Evolutionary conservation across 2,888 invertebrate genomes (phyloP).

Genomic region (Acrobasis suavella): DNA sequence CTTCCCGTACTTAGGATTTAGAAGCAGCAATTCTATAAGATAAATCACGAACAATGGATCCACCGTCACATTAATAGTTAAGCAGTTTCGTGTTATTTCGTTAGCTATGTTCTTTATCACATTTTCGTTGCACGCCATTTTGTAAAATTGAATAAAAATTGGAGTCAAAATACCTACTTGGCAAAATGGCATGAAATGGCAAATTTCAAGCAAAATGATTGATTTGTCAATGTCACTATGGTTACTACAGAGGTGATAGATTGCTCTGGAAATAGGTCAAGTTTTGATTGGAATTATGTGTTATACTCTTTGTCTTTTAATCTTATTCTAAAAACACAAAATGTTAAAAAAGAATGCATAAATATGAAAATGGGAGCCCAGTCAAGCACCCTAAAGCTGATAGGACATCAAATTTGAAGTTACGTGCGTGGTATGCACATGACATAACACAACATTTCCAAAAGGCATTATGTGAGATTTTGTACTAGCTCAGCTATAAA

Average conservation of each 20-base stretch:
- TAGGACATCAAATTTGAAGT: too few relatives aligned
- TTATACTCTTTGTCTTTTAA: too few relatives aligned
- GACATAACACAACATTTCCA: too few relatives aligned
- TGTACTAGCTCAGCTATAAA: too few relatives aligned
- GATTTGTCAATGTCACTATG: slow-evolving; percentile 29
- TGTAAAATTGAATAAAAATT: slow-evolving; percentile 26
- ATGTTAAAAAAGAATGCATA: too few relatives aligned
- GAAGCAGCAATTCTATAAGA: slow-evolving; percentile 74
- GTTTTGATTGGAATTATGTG: background rate
- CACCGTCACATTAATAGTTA: slow-evolving; percentile 59
- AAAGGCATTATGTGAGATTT: too few relatives aligned
- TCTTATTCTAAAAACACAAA: too few relatives aligned
- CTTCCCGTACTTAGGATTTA: slow-evolving; percentile 82
- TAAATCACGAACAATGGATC: slow-evolving; percentile 79
- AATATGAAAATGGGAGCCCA: too few relatives aligned
- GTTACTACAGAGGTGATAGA: slow-evolving; percentile 3
- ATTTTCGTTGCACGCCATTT: slow-evolving; percentile 74
- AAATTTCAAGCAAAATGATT: slow-evolving; percentile 23
- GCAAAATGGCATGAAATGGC: too few relatives aligned
- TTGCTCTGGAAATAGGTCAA: slow-evolving; percentile 1
- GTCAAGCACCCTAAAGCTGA: too few relatives aligned
- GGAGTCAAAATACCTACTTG: slow-evolving; percentile 22
- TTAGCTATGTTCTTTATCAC: slow-evolving; percentile 81
- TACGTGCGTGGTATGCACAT: too few relatives aligned
- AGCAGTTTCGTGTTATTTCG: slow-evolving; percentile 81